Conservation (phyloP, 2,888 invertebrate genomes). For the Metalampra italica region DNA sequence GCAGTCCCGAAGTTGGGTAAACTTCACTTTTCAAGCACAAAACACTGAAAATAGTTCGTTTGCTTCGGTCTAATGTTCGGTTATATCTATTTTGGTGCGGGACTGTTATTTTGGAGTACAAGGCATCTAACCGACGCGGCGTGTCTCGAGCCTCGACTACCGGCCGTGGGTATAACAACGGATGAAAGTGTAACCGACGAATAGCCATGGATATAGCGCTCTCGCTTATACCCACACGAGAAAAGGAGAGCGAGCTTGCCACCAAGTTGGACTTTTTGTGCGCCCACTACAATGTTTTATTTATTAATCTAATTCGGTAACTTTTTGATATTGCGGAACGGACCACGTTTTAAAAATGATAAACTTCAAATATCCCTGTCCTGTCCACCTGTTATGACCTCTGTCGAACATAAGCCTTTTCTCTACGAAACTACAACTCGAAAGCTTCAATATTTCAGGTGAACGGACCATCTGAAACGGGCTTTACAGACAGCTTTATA, state of each 20-base stretch:
- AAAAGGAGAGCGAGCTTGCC: conserved; percentile 44
- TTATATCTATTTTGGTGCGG: conserved; percentile 51
- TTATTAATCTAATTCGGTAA: conserved; percentile 52
- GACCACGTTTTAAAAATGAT: no score
- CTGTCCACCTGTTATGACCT: no score
- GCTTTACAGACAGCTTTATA: no score
- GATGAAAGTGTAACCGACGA: conserved; percentile 72
- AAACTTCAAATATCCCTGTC: no score
- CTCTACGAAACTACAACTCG: no score
- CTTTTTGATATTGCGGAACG: no score
- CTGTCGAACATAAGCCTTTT: no score
- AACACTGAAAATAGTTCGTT: conserved; percentile 1
- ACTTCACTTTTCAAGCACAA: neutral
- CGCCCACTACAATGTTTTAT: conserved; percentile 44
- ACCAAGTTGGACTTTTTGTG: conserved; percentile 52
- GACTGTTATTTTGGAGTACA: conserved; percentile 48
- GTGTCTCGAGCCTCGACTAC: conserved; percentile 58
- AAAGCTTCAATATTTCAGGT: no score
- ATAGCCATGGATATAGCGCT: conserved; percentile 72
- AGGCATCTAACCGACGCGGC: conserved; percentile 21
- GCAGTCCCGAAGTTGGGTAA: neutral
- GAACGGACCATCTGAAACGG: no score
- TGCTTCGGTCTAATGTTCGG: conserved; percentile 19
- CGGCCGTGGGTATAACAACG: conserved; percentile 59
- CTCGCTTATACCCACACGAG: conserved; percentile 47